Percentiles rank a stretch among this genome's conserved stretches.
phyloP scores from a whole-genome alignment of 2,888 invertebrate genomes.

The Euplagia quadripunctaria region DNA sequence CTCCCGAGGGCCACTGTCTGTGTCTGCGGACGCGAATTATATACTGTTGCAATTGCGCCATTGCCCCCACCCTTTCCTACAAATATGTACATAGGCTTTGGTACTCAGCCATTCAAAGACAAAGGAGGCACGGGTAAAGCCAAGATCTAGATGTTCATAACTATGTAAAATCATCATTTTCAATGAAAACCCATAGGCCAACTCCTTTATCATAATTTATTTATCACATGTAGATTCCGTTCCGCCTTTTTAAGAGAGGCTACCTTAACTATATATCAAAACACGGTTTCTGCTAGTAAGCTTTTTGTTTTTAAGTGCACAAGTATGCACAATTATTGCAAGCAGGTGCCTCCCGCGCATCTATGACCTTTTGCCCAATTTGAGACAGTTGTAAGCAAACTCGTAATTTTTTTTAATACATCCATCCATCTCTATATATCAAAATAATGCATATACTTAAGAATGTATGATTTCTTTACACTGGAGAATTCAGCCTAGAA shows the following conservation, averaged over 20 bases:
- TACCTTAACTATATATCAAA: constrained; percentile 18
- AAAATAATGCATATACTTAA: neutral
- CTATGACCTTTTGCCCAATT: constrained; percentile 37
- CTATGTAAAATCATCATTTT: neutral
- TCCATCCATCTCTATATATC: neutral
- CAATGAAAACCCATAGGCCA: neutral
- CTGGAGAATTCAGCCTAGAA: neutral
- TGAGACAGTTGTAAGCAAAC: constrained; percentile 62
- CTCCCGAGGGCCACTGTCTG: constrained; percentile 77
- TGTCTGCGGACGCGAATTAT: constrained; percentile 74
- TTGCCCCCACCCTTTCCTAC: constrained; percentile 32
- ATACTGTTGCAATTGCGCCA: constrained; percentile 66
- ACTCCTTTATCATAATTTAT: too few relatives aligned
- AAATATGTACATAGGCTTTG: constrained; percentile 27
- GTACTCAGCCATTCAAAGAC: constrained; percentile 10
- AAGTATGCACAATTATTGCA: constrained; percentile 64
- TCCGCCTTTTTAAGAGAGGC: neutral
- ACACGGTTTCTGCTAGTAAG: constrained; percentile 64
- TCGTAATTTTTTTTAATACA: constrained; percentile 31
- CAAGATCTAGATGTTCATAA: neutral
- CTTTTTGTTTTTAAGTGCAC: constrained; percentile 63
- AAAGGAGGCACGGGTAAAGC: neutral
- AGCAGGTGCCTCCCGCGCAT: constrained; percentile 48
- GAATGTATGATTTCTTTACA: too few relatives aligned
- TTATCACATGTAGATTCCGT: neutral